Evolutionary conservation across 2,888 invertebrate species (phyloP).

Genomic region (Catocala sponsa): DNA sequence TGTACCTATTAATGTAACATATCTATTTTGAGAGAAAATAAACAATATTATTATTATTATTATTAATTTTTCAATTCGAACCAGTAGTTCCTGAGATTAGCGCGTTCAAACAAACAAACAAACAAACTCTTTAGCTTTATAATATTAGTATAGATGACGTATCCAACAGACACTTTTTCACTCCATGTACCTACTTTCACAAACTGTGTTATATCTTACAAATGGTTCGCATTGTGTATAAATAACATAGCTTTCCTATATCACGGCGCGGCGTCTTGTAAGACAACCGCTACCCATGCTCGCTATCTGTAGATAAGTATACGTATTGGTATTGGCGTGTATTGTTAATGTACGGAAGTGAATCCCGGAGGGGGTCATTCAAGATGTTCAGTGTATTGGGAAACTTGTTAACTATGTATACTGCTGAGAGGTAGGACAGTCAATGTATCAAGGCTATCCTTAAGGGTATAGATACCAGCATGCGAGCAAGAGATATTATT

Average conservation of each 20-base stretch:
- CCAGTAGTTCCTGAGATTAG: too few relatives aligned
- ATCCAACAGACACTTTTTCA: conserved; percentile 14
- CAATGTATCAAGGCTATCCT: neutral
- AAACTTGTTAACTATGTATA: conserved; percentile 8
- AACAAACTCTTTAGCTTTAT: too few relatives aligned
- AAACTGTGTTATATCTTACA: conserved; percentile 27
- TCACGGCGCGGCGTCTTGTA: neutral
- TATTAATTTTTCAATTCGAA: too few relatives aligned
- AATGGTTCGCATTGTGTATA: conserved; percentile 41
- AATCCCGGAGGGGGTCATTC: conserved; percentile 3
- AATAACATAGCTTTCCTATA: conserved; percentile 33
- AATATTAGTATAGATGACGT: neutral
- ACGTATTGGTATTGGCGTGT: conserved; percentile 1
- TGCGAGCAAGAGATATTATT: too few relatives aligned
- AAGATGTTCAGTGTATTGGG: conserved; percentile 9
- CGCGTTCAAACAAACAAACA: too few relatives aligned
- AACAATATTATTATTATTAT: too few relatives aligned
- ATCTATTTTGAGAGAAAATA: too few relatives aligned
- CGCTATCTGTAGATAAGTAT: neutral
- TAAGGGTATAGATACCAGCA: too few relatives aligned
- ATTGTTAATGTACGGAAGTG: neutral
- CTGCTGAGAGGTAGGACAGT: too few relatives aligned
- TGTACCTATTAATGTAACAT: too few relatives aligned
- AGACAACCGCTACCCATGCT: too few relatives aligned
- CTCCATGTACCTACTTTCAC: conserved; percentile 7